Base-by-base conservation (phyloP, 2,888 invertebrate genomes). In the Drosophila prolongata region DNA sequence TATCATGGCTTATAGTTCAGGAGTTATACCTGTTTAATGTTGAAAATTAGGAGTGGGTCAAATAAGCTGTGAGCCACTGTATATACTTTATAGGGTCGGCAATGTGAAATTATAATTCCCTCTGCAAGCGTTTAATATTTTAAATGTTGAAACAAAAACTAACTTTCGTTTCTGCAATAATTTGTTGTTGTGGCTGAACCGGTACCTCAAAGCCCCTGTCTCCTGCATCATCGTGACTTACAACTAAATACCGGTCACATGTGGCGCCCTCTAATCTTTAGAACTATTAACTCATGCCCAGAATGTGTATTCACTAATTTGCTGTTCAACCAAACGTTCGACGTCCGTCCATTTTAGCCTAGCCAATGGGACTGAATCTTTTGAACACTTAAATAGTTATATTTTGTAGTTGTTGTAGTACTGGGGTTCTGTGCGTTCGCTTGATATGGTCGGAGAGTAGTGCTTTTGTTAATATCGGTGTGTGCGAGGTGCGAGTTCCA, bases 401-500 rank as follows among this genome's bases (percentile, higher is more conserved):
- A 34, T 14, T 46, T 65, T 24, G 24, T n/a, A 64, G 61, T 61
- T 44, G 16, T 60, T 61, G 60, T 27, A 46, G 35, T 40, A 44
- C 40, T 37, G 37, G 40, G 40, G 24, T 24, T 16, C 50, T 65
- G 57, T 66, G 66, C 54, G 58, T 59, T 62, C 66, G 61, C 64
- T 56, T 65, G 67, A 70, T 60, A 56, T 64, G 69, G 50, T 27
- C 24, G 55, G 14, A 3, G 44, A n/a, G 34, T n/a, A 40, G 40
- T 50, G 42, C n/a, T 58, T 14, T 49, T 40, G 24, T 14, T 16
- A 19, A 16, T 46, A 34, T 56, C 56, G n/a, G 24, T 37, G 61
- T 67, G 50, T 56, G 47, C 37, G 59, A 68, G 57, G 67, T 68
- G 70, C 58, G 70, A 68, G 59, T 80, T 76, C 30, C 62, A 75